Percentiles rank a stretch among this genome's conserved stretches.
Conservation (phyloP, 2,797 vertebrate species). For the Miichthys miiuy region DNA sequence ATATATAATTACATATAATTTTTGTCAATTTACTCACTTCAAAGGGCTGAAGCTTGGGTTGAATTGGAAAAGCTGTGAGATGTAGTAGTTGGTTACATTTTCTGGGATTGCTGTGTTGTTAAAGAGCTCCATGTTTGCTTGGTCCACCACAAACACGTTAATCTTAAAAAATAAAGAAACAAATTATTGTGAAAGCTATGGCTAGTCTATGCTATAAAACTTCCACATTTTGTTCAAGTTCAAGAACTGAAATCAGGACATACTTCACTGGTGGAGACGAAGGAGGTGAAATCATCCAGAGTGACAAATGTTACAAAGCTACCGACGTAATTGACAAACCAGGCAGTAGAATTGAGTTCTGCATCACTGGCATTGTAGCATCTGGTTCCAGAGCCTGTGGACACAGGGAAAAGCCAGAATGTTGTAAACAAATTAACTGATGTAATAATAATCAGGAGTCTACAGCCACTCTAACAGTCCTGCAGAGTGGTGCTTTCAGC, state of each 20-base stretch:
- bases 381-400: conserved; percentile 65
- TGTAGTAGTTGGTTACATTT: conserved; percentile 66
- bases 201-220: neutral
- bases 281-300: conserved; percentile 66
- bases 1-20: neutral
- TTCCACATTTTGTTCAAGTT: neutral
- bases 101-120: conserved; percentile 59
- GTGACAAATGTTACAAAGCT: conserved; percentile 75
- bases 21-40: conserved; percentile 53
- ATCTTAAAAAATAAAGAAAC: conserved; percentile 55
- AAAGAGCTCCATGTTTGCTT: conserved; percentile 79
- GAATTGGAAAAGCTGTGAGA: conserved; percentile 62
- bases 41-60: conserved; percentile 61
- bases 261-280: conserved; percentile 66
- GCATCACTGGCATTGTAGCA: conserved; percentile 74
- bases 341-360: conserved; percentile 77
- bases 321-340: conserved; percentile 77
- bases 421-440: neutral
- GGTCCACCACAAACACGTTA: conserved; percentile 66
- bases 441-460: neutral
- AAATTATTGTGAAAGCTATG: neutral
- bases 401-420: conserved; percentile 11
- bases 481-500: neutral
- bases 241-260: conserved; percentile 1
- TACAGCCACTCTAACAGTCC: neutral